These are phyloP conservation scores for Chrysomela aeneicollis DNA, from an alignment of 2,888 invertebrate species.

Conservation along the genomic window DNA sequence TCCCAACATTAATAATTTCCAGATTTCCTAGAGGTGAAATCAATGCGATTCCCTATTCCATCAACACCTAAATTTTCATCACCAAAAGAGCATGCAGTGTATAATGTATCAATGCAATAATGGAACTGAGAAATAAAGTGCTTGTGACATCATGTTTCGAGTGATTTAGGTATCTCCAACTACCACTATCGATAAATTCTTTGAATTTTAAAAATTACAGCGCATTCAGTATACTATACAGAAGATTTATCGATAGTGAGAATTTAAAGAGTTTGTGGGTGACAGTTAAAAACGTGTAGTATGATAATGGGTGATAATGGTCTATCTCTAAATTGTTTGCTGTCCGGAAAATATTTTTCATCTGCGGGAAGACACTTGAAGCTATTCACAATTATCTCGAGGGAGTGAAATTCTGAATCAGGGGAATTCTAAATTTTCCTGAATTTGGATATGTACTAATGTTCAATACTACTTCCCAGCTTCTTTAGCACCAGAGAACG, in stretches of 20 bases:
- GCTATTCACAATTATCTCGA: neutral
- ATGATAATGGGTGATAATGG: constrained; percentile 2
- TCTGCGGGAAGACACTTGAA: neutral
- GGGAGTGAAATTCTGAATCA: too few relatives aligned
- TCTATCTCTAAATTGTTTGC: constrained; percentile 3
- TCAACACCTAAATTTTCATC: neutral
- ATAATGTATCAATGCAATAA: neutral
- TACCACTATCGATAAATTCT: neutral
- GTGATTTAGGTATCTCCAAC: neutral
- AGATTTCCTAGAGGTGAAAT: neutral
- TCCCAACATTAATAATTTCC: too few relatives aligned
- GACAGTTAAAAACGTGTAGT: neutral
- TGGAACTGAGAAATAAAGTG: neutral
- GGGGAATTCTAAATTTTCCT: too few relatives aligned
- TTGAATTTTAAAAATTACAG: too few relatives aligned
- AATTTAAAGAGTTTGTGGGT: neutral
- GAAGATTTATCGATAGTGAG: neutral
- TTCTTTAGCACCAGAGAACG: too few relatives aligned
- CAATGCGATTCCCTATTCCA: constrained; percentile 4
- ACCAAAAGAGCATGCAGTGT: neutral
- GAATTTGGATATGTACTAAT: neutral
- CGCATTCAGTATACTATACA: too few relatives aligned
- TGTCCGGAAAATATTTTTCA: neutral
- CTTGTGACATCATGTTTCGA: neutral
- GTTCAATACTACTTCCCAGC: neutral